A percentile compares a stretch with the other conserved stretches of the same genome.
These are phyloP conservation scores for Serinus canaria DNA, from an alignment of 2,113 vertebrate genomes.

Conservation along the genomic window DNA sequence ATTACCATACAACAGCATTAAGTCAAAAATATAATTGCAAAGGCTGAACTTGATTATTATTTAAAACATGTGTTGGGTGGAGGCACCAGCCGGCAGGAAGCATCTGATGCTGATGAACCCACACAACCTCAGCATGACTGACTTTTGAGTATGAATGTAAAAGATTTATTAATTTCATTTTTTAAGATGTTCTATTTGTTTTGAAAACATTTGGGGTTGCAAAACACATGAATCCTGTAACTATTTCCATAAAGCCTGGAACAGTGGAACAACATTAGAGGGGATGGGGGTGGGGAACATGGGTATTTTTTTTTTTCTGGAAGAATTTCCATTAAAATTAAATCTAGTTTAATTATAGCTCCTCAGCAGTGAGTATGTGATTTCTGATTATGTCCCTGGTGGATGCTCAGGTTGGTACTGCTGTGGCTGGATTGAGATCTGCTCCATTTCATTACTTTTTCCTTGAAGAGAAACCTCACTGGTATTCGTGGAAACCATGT, in stretches of 20 bases:
- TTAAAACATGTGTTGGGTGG: slow-evolving; percentile 70
- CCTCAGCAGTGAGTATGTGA: slow-evolving; percentile 76
- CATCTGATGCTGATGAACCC: slow-evolving; percentile 58
- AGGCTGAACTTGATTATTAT: slow-evolving; percentile 67
- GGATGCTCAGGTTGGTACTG: slow-evolving; percentile 70
- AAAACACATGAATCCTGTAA: slow-evolving; percentile 71
- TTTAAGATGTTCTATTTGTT: slow-evolving; percentile 67
- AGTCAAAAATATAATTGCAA: slow-evolving; percentile 69
- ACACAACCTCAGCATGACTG: slow-evolving; percentile 50
- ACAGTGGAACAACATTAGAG: slow-evolving; percentile 61
- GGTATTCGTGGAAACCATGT: slow-evolving; percentile 50
- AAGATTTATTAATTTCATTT: slow-evolving; percentile 68
- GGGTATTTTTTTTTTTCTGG: slow-evolving; percentile 50
- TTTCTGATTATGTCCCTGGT: slow-evolving; percentile 78
- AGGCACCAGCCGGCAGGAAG: slow-evolving; percentile 56
- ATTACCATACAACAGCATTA: slow-evolving; percentile 60
- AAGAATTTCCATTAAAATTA: slow-evolving; percentile 83
- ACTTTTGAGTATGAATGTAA: slow-evolving; percentile 58
- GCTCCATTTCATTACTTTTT: slow-evolving; percentile 76
- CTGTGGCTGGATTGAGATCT: slow-evolving; percentile 75
- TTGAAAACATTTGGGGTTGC: slow-evolving; percentile 66
- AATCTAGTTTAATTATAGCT: slow-evolving; percentile 81
- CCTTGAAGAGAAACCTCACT: slow-evolving; percentile 70
- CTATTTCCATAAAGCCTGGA: slow-evolving; percentile 69
- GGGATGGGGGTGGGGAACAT: slow-evolving; percentile 19